Base-by-base conservation (phyloP, 2,797 vertebrate species). In the Sebastes hopkinsi region DNA sequence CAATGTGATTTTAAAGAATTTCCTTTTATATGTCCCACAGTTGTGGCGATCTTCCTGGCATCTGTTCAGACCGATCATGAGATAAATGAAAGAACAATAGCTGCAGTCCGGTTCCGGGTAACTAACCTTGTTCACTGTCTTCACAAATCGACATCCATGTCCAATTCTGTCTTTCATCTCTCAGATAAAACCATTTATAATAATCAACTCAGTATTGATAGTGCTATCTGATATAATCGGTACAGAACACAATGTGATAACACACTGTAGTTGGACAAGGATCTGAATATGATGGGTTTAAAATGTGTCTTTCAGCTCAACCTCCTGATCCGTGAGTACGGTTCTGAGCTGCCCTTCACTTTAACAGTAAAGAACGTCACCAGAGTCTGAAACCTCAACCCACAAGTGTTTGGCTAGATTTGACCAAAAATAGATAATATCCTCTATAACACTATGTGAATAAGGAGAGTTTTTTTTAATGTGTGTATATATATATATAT, bases 301-400 rank as follows among this genome's bases (percentile, higher is more conserved):
- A 68, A 30, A 29, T 29, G 20, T 87, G n/a, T 85, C 38, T 91
- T 91, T 77, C 84, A 94, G 92, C 4, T 92, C 8, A 1, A 3
- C 0, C 0, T 60, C 0, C 12, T 13, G 36, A 13, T 38, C 36
- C 36, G 0, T 5, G 36, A 38, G 36, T 38, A 38, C 36, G n/a
- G 8, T 23, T 70, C 58, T 29, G 1, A 12, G 0, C 3, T 18
- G 7, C 1, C 23, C 12, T 77, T 90, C 67, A 58, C 0, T 2
- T 38, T 93, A 8, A 79, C 75, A 2, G 8, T 93, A 2, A 92
- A 78, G 79, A 84, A 72, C 4, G 36, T 92, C 77, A 75, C 68
- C 32, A 23, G 9, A 77, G 83, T 90, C 16, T 89, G 78, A 90
- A 50, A 54, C 27, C 54, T 14, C 50, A 42, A n/a, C 38, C 34